Conservation (phyloP, 2,113 vertebrate species). For the Antennarius striatus region DNA sequence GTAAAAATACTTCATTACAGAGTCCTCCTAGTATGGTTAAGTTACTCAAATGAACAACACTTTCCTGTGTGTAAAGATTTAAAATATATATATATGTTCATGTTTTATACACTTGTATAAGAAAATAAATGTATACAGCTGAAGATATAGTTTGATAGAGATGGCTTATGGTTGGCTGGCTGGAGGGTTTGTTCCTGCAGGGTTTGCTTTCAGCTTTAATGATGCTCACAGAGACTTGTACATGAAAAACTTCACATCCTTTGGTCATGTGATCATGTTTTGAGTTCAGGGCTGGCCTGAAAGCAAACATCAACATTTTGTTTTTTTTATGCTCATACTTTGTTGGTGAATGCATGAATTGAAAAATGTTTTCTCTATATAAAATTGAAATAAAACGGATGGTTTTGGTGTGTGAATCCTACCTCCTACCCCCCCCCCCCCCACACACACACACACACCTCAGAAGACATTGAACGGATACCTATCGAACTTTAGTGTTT, state of each 20-base stretch:
- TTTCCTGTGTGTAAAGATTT: neutral
- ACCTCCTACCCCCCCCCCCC: too few species aligned
- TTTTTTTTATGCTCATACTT: neutral
- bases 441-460: too few species aligned
- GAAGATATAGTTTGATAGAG: conserved; percentile 58
- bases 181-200: too few species aligned
- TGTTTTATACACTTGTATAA: conserved; percentile 42
- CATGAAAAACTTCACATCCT: too few species aligned
- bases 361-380: neutral
- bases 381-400: conserved; percentile 21
- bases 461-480: too few species aligned
- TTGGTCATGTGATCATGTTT: neutral
- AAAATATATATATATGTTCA: conserved; percentile 49
- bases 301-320: neutral
- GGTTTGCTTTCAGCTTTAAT: too few species aligned
- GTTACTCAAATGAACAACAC: neutral
- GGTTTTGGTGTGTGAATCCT: neutral
- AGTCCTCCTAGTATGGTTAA: too few species aligned
- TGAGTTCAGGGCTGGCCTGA: neutral
- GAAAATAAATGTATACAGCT: conserved; percentile 44
- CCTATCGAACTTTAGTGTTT: too few species aligned
- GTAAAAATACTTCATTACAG: too few species aligned
- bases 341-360: conserved; percentile 5
- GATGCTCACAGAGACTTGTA: too few species aligned
- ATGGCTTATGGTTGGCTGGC: neutral